Evolutionary conservation across 64 coral and sea anemone genomes (phyloP).

Genomic region (Stichodactyla helianthus): DNA sequence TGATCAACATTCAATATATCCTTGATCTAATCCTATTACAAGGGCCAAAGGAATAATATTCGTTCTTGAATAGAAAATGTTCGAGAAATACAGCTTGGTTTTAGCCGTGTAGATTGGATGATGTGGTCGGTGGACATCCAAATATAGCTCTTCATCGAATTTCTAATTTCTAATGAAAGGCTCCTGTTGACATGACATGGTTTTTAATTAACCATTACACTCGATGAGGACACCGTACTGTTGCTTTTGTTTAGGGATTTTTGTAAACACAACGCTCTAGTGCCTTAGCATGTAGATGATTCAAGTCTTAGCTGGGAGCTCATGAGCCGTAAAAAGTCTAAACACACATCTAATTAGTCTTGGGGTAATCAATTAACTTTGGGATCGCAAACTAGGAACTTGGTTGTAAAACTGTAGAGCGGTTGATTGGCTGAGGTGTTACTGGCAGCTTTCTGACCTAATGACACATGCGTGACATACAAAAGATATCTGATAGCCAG

Average conservation of each 20-base stretch:
- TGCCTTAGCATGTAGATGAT: conserved; percentile 1
- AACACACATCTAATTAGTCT: not conserved
- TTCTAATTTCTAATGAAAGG: conserved; percentile 57
- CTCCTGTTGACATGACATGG: conserved; percentile 60
- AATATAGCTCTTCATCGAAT: conserved; percentile 49
- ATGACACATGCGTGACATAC: not conserved
- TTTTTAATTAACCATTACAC: conserved; percentile 60
- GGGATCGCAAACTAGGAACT: not conserved
- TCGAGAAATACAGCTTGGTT: not conserved
- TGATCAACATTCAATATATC: conserved; percentile 9
- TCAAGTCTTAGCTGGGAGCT: not conserved
- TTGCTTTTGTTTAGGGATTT: not conserved
- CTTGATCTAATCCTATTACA: conserved; percentile 31
- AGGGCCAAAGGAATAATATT: not conserved
- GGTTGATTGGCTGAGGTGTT: not conserved
- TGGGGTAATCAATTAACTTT: not conserved
- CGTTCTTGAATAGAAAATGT: conserved; percentile 2
- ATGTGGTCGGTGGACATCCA: not conserved
- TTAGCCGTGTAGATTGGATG: not conserved
- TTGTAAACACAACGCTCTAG: conserved; percentile 22
- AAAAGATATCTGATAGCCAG: not conserved
- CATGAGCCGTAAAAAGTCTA: not conserved
- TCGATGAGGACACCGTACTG: conserved; percentile 4
- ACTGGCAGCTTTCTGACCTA: too few relatives aligned
- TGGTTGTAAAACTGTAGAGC: not conserved